Evolutionary conservation across 1,140 invertebrate genomes (phyloP), one percentile per base, ranked within the genome.

Genomic region (Drosophila sucinea): DNA sequence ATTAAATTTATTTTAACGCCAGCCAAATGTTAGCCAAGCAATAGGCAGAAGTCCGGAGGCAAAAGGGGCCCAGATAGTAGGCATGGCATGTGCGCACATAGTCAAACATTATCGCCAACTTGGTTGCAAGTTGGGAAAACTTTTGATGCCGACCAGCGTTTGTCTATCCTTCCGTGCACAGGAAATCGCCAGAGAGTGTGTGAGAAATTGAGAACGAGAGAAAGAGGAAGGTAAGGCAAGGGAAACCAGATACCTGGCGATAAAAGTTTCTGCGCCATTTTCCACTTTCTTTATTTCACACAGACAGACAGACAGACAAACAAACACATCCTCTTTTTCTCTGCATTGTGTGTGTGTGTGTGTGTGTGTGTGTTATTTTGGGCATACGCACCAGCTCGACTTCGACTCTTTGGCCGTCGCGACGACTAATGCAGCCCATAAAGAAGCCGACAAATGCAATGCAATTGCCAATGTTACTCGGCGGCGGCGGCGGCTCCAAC

Each of bases 1-100:
- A 89, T 87, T 83, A 89, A 87, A 87, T 87, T 87, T 87, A 87
- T 87, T 87, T 86, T 83, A 83, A 87, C 73, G 80, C 84, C 81
- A 66, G 33, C 72, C 66, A 75, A 78, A 79, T 73, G 76, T 75
- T 51, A 64, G 54, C 38, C 70, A 44, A 38, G 70, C 62, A 67
- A 32, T 25, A 60, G 44, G 60, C 33, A 55, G 25, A 38, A 51
- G 25, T 6, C 44, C 8, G 44, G 61, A 61, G 27, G 17, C 32
- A 32, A 30, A 23, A 60, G 35, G 17, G n/a, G 33, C 8, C 56
- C 38, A 55, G 32, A 25, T 8, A 29, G 70, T 60, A 61, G 74
- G 70, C 74, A 70, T 73, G 68, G 67, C 77, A 69, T 80, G 81
- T 85, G 81, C 81, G 54, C 81, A 85, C 81, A 85, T 77, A 87